Evolutionary conservation across 2,797 vertebrate species (phyloP), one percentile per base, ranked within the genome.

Genomic region (Tamandua tetradactyla): DNA sequence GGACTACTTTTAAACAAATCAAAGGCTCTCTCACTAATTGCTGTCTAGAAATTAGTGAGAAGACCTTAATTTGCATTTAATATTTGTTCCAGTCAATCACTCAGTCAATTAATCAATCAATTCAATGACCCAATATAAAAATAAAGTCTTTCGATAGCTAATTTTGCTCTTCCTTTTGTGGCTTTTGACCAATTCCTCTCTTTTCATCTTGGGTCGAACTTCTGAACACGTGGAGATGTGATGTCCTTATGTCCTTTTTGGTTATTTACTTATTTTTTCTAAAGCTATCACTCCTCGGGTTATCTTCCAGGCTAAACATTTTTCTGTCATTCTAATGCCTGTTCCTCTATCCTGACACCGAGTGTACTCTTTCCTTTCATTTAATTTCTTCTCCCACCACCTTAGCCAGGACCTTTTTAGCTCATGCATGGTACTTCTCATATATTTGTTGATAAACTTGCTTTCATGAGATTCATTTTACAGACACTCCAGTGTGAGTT

Each of bases 171-270:
- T 71, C 15, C 2, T 69, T 44, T 37, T 18, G 5, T 40, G 79
- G 18, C 1, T 75, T 80, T 14, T 47, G 6, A 44, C 2, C 13
- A 64, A 13, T 79, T 84, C 10, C 37, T 86, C 18, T 74, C 12
- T 75, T 64, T 78, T 40, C 5, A 72, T n/a, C 20, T 68, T 81
- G 32, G 30, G n/a, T 2, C 4, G 8, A 76, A 40, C 6, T 68
- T 83, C 93, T n/a, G 44, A 79, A 84, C 4, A 49, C 42, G 7
- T 81, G 47, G 23, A 18, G 1, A 55, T 47, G 12, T 42, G 18
- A 0, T n/a, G 10, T 47, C 13, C 18, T 23, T 12, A 85, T 37
- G 32, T 0, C 0, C 0, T 32, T 69, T 12, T 11, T 72, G 78
- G 4, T 5, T 27, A 55, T 25, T 42, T 1, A 20, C 1, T 68